Conservation (phyloP, 1,140 invertebrate genomes). For the Orchesella cincta region DNA sequence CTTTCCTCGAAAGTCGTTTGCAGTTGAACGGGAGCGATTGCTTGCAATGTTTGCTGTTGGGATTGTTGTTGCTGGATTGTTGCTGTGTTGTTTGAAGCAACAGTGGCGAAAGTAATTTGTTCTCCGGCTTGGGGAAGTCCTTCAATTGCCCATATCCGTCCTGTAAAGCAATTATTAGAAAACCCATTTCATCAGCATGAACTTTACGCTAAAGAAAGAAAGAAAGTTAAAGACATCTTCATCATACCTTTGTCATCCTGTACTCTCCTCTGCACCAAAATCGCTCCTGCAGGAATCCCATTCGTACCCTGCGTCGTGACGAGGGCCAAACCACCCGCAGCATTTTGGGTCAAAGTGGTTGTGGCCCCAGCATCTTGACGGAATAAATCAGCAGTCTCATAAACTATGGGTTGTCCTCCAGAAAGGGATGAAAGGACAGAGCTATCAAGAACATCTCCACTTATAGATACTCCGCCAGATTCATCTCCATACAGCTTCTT, state of each 20-base stretch:
- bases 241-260: constrained; percentile 45
- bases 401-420: constrained; percentile 39
- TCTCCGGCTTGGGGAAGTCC: constrained; percentile 57
- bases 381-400: constrained; percentile 47
- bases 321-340: constrained; percentile 33
- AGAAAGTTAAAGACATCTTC: neutral
- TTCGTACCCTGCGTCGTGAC: constrained; percentile 35
- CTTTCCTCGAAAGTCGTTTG: constrained; percentile 62
- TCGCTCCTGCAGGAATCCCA: constrained; percentile 46
- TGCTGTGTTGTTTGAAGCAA: constrained; percentile 59
- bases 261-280: constrained; percentile 48
- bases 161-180: neutral
- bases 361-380: constrained; percentile 35
- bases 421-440: neutral
- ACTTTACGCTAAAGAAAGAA: neutral
- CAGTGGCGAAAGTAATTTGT: constrained; percentile 59
- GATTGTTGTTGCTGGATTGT: constrained; percentile 36
- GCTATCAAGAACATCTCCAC: constrained; percentile 6
- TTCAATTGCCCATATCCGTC: constrained; percentile 42
- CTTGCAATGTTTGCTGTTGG: constrained; percentile 16
- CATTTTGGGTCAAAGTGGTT: neutral
- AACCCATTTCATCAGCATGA: neutral
- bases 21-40: neutral
- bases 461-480: constrained; percentile 53
- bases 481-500: constrained; percentile 86